phyloP scores from a whole-genome alignment of 2,888 invertebrate species.

The Pristionchus japonicus region DNA sequence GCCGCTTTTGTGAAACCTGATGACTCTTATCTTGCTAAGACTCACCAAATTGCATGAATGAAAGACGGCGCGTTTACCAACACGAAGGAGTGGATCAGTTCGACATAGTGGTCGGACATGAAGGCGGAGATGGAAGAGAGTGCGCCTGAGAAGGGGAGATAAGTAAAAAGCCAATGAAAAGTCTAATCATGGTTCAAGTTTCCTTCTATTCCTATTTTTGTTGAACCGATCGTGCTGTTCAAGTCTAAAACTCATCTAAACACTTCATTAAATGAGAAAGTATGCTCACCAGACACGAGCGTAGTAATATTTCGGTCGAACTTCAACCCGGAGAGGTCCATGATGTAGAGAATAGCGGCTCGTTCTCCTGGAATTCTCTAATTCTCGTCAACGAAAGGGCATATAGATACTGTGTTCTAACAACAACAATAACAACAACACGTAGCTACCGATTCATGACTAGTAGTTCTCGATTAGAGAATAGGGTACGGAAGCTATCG shows the following conservation, averaged over 20 bases:
- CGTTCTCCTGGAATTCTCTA: slow-evolving; percentile 67
- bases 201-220: too few relatives aligned
- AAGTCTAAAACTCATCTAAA: too few relatives aligned
- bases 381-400: too few relatives aligned
- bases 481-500: too few relatives aligned
- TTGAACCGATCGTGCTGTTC: too few relatives aligned
- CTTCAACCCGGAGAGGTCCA: slow-evolving; percentile 71
- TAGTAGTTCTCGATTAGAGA: too few relatives aligned
- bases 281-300: slow-evolving; percentile 54
- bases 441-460: too few relatives aligned
- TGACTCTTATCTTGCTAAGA: neutral
- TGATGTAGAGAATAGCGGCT: slow-evolving; percentile 70
- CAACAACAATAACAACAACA: too few relatives aligned
- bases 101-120: slow-evolving; percentile 71
- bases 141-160: too few relatives aligned
- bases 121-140: slow-evolving; percentile 71
- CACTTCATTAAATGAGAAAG: neutral
- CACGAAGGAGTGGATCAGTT: slow-evolving; percentile 71
- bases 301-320: slow-evolving; percentile 65
- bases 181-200: too few relatives aligned
- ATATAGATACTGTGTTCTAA: too few relatives aligned
- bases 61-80: slow-evolving; percentile 72
- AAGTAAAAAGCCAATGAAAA: too few relatives aligned
- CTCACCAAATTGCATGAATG: slow-evolving; percentile 64
- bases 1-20: neutral